phyloP scores from a whole-genome alignment of 2,888 invertebrate genomes.

The Antheraea assamensis region DNA sequence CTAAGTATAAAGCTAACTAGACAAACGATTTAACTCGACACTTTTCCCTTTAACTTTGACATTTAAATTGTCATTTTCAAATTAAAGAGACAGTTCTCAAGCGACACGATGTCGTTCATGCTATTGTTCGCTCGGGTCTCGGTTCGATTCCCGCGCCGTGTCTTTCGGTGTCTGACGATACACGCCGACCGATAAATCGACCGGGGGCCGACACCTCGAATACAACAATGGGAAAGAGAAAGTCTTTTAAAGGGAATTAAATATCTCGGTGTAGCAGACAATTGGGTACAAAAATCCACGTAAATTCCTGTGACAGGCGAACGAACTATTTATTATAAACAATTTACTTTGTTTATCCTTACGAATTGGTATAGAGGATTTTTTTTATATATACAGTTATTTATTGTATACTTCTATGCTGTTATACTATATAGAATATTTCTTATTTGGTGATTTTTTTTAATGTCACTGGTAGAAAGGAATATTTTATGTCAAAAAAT shows the following conservation, averaged over 20 bases:
- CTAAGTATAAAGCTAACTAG: not conserved
- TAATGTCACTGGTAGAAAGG: not conserved
- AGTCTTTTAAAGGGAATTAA: slow-evolving; percentile 62
- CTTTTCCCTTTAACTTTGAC: slow-evolving; percentile 14
- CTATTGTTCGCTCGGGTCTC: slow-evolving; percentile 55
- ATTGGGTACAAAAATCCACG: slow-evolving; percentile 51
- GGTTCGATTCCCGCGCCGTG: slow-evolving; percentile 70
- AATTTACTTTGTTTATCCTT: slow-evolving; percentile 13
- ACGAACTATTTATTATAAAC: slow-evolving; percentile 19
- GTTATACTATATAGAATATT: not conserved
- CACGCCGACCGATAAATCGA: slow-evolving; percentile 68
- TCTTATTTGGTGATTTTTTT: too few relatives aligned
- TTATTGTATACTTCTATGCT: not conserved
- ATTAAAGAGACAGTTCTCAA: slow-evolving; percentile 30
- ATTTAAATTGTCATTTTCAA: slow-evolving; percentile 27
- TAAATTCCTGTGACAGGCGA: slow-evolving; percentile 35
- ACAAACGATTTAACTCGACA: slow-evolving; percentile 13
- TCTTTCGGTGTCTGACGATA: slow-evolving; percentile 63
- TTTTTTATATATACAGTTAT: not conserved
- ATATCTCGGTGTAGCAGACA: slow-evolving; percentile 55
- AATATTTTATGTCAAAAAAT: not conserved
- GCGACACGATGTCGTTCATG: slow-evolving; percentile 36
- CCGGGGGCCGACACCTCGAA: slow-evolving; percentile 61
- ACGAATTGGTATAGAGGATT: not conserved
- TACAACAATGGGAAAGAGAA: slow-evolving; percentile 76